Conservation (phyloP, 2,113 vertebrate species). For the Saimiri boliviensis region DNA sequence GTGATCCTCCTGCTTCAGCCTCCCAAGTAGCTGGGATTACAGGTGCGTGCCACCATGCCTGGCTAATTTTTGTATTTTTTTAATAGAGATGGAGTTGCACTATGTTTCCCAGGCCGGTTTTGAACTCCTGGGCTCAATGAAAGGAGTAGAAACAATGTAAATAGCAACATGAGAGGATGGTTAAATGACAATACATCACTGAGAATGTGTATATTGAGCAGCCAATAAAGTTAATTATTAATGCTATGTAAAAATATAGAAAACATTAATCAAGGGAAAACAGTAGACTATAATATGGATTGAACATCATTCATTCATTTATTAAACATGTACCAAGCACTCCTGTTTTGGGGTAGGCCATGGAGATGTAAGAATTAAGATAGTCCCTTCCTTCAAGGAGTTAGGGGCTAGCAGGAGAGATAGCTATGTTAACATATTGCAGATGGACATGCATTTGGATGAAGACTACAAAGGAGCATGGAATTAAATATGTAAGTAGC, state of each 20-base stretch:
- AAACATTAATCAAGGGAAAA: neutral
- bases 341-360: neutral
- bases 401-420: neutral
- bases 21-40: no score
- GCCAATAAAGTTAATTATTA: neutral
- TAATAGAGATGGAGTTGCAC: no score
- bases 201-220: neutral
- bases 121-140: neutral
- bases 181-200: neutral
- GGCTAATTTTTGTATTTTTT: no score
- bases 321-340: neutral
- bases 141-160: neutral
- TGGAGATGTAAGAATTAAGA: neutral
- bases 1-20: no score
- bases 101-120: no score
- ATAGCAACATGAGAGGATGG: neutral
- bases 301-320: conserved; percentile 1
- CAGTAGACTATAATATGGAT: neutral
- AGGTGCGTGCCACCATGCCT: no score
- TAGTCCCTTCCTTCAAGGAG: neutral
- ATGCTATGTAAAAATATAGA: neutral
- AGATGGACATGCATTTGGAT: neutral
- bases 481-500: neutral
- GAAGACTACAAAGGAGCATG: neutral
- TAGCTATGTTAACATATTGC: neutral